Evolutionary conservation across 2,888 invertebrate species (phyloP).

Genomic region (Lutraria lutraria): DNA sequence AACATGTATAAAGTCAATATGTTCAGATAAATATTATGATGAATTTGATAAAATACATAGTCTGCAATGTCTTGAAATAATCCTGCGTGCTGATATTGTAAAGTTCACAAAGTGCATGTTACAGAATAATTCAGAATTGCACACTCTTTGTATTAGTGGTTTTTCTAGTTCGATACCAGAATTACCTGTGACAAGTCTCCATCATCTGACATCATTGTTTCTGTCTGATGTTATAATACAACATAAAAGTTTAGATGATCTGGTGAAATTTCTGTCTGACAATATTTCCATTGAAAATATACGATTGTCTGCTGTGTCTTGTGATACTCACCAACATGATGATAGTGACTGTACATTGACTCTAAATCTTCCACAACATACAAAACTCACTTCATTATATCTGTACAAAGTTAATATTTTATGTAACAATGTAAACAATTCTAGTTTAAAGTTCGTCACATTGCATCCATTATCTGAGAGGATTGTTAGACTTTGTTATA

Average conservation of each 20-base stretch:
- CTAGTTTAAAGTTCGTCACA: not conserved
- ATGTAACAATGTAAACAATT: too few relatives aligned
- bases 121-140: too few relatives aligned
- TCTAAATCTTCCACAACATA: too few relatives aligned
- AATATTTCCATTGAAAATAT: too few relatives aligned
- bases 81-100: not conserved
- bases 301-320: too few relatives aligned
- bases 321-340: too few relatives aligned
- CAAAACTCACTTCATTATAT: too few relatives aligned
- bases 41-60: not conserved
- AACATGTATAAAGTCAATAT: not conserved
- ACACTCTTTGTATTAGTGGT: too few relatives aligned
- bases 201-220: not conserved
- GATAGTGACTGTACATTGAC: too few relatives aligned
- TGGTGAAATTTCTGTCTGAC: not conserved
- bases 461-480: not conserved
- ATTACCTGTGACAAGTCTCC: too few relatives aligned
- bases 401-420: too few relatives aligned
- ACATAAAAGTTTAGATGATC: not conserved
- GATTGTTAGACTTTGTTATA: not conserved
- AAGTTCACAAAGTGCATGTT: not conserved
- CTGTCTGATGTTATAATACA: not conserved
- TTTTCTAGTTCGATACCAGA: too few relatives aligned
- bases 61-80: not conserved
- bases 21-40: not conserved